Base-by-base conservation (phyloP, 2,888 invertebrate species). In the Hemistola chrysoprasaria region DNA sequence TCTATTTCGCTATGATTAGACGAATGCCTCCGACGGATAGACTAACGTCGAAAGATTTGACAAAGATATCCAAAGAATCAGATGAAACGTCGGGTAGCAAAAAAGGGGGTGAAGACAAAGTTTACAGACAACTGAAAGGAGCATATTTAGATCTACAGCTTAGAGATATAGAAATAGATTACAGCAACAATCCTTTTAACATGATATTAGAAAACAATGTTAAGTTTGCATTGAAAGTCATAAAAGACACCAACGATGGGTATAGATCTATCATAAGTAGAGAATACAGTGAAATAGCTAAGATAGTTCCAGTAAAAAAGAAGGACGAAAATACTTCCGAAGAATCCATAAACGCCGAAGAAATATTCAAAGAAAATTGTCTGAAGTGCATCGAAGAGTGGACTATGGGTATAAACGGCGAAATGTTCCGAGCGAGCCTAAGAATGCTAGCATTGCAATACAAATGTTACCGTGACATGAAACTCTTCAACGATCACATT, bases 321-420 rank as follows among this genome's bases (percentile, higher is more conserved):
- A 86, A 74, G 47, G 82, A 83, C 0, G 79, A 79, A 1, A 64
- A 50, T 31, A 35, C 26, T 22, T 76, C 75, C 5, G 70, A 68
- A 16, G 76, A 70, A 22, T 72, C 77, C 0, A 39, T 73, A 7
- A 71, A 66, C 58, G 57, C 53, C 36, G 82, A 74, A 62, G 81
- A 68, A 65, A 65, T 65, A 26, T 91, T 78, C 44, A 87, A 79
- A 58, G 39, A 54, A 22, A 85, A 86, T 49, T 77, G 72, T 34
- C 47, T 85, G 8, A 87, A 80, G 62, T 86, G 84, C 53, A 63
- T 91, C 8, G 82, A 90, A 11, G 92, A 93, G 68, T 93, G 92
- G 91, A 73, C 75, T 8, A 84, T 85, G 65, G 92, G 89, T 6
- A 65, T 91, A 2, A 79, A 84, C 37, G 92, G 91, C 11, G 93